Conservation (phyloP, 2,797 vertebrate species). For the Sparidentex hasta region DNA sequence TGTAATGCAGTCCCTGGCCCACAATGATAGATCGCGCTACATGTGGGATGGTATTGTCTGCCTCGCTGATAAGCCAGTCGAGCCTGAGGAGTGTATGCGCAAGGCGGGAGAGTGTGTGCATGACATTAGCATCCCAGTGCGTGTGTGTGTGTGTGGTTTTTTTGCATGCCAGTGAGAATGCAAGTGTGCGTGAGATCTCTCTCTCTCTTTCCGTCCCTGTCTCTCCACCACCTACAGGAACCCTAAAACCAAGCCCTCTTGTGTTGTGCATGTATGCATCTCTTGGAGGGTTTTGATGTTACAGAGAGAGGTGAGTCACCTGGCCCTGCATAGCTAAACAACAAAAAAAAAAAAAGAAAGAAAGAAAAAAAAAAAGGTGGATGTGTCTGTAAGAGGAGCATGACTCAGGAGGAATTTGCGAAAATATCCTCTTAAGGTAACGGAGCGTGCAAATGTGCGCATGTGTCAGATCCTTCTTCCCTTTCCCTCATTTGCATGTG, state of each 20-base stretch:
- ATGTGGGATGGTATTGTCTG: slow-evolving; percentile 82
- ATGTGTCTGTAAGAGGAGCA: slow-evolving; percentile 8
- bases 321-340: slow-evolving; percentile 46
- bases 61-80: slow-evolving; percentile 77
- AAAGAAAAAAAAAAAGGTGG: slow-evolving; percentile 24
- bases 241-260: slow-evolving; percentile 31
- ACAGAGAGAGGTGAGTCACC: slow-evolving; percentile 53
- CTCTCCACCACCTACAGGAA: slow-evolving; percentile 26
- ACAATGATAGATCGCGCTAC: slow-evolving; percentile 82
- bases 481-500: background rate
- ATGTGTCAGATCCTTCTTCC: background rate
- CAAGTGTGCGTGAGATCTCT: slow-evolving; percentile 13
- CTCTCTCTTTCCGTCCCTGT: background rate
- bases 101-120: slow-evolving; percentile 21
- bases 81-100: slow-evolving; percentile 52
- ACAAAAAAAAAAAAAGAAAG: slow-evolving; percentile 24
- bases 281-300: slow-evolving; percentile 38
- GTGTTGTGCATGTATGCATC: slow-evolving; percentile 12
- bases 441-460: background rate
- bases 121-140: slow-evolving; percentile 38
- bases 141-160: slow-evolving; percentile 23
- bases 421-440: slow-evolving; percentile 24
- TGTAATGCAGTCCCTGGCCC: slow-evolving; percentile 82
- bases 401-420: slow-evolving; percentile 42
- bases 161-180: slow-evolving; percentile 27